Percentiles rank a stretch among this genome's conserved stretches.
phyloP scores from a whole-genome alignment of 2,888 invertebrate genomes.

The Frankliniella intonsa region DNA sequence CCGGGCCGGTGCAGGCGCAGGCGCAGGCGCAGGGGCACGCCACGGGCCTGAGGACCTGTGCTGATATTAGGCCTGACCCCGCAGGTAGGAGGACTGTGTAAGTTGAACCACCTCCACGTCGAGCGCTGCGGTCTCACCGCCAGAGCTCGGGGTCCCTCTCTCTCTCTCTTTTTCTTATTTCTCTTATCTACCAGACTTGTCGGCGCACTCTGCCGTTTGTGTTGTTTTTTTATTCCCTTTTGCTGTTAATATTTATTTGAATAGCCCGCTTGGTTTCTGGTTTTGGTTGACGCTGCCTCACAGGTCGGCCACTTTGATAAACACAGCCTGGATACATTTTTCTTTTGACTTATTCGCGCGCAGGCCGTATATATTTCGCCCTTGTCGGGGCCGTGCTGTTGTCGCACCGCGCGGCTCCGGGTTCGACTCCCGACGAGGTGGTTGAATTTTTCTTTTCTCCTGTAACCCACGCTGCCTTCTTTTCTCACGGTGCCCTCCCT shows the following conservation, averaged over 20 bases:
- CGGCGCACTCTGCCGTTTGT: no score
- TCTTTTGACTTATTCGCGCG: background rate
- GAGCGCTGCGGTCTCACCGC: background rate
- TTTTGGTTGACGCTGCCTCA: no score
- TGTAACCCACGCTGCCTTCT: background rate
- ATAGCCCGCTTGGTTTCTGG: background rate
- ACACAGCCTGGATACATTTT: no score
- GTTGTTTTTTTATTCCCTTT: background rate
- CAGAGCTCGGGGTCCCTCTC: background rate
- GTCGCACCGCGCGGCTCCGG: no score
- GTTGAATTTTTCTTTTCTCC: background rate
- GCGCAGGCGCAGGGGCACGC: background rate
- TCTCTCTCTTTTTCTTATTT: background rate
- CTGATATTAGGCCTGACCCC: slow-evolving; percentile 50
- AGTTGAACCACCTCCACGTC: slow-evolving; percentile 57
- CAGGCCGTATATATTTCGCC: background rate
- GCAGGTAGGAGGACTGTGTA: slow-evolving; percentile 72
- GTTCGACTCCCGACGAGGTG: background rate
- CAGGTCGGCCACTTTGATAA: no score
- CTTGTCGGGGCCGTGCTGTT: background rate
- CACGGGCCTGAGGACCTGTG: slow-evolving; percentile 45
- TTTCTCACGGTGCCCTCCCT: no score
- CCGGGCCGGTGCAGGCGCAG: slow-evolving; percentile 45
- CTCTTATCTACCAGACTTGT: background rate
- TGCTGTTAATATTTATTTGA: background rate